Percentiles rank a stretch among this genome's conserved stretches.
phyloP scores from a whole-genome alignment of 2,113 vertebrate species.

The Gymnorhina tibicen region DNA sequence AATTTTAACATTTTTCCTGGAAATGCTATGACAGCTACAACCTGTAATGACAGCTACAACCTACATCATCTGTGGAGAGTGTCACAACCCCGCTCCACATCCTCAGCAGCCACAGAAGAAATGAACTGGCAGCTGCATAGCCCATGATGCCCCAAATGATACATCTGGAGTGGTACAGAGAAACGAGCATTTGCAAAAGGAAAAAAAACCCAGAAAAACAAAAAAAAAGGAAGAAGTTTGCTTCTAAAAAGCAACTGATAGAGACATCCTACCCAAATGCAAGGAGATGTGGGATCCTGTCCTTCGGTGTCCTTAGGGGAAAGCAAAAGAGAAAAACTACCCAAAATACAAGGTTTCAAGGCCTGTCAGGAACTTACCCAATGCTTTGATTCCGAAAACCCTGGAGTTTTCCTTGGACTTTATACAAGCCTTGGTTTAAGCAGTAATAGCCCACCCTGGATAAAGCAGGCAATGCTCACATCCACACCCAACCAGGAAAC shows the following conservation, averaged over 20 bases:
- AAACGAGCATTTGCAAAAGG: not conserved
- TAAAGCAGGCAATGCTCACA: not conserved
- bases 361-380: not conserved
- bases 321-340: not conserved
- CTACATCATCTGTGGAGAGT: not conserved
- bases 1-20: not conserved
- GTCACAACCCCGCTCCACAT: not conserved
- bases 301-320: not conserved
- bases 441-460: not conserved
- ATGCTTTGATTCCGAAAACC: not conserved
- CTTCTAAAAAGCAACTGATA: not conserved
- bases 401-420: not conserved
- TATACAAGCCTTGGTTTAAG: not conserved
- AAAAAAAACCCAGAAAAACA: too few relatives aligned
- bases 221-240: not conserved
- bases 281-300: not conserved
- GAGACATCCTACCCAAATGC: not conserved
- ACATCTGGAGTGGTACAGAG: not conserved
- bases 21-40: not conserved
- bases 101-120: not conserved
- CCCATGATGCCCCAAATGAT: rapidly evolving
- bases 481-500: not conserved
- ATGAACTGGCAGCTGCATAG: not conserved
- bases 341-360: not conserved
- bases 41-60: not conserved